phyloP scores from a whole-genome alignment of 2,888 invertebrate species.

The Drosophila quinaria region DNA sequence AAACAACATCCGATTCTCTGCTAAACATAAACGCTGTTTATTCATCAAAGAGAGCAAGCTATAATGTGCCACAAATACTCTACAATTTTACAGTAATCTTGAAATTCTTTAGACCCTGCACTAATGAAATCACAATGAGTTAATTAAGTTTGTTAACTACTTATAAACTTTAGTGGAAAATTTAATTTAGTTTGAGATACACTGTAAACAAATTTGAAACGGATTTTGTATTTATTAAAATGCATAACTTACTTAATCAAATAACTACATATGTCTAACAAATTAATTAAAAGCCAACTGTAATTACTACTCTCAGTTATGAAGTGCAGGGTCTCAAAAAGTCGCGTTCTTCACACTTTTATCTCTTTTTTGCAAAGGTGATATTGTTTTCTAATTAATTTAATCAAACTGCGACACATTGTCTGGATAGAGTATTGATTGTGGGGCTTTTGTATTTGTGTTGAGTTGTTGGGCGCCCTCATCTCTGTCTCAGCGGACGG shows the following conservation, averaged over 20 bases:
- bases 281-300: not conserved
- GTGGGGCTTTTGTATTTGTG: not conserved
- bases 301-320: not conserved
- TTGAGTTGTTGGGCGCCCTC: slow-evolving; percentile 20
- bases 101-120: not conserved
- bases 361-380: not conserved
- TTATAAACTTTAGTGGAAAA: no score
- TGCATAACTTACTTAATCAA: no score
- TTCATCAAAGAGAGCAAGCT: slow-evolving; percentile 4
- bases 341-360: not conserved
- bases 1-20: slow-evolving; percentile 40
- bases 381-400: not conserved
- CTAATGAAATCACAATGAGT: not conserved
- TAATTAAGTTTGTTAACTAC: no score
- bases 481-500: slow-evolving; percentile 22
- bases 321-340: not conserved
- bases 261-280: not conserved
- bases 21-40: slow-evolving; percentile 26
- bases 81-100: slow-evolving; percentile 9
- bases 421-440: slow-evolving; percentile 21
- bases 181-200: no score
- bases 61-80: slow-evolving; percentile 15
- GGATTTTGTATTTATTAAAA: no score
- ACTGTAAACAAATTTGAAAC: no score
- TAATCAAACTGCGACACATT: not conserved